Evolutionary conservation across 2,888 invertebrate genomes (phyloP), one percentile per base, ranked within the genome.

Genomic region (Ephialtes manifestator): DNA sequence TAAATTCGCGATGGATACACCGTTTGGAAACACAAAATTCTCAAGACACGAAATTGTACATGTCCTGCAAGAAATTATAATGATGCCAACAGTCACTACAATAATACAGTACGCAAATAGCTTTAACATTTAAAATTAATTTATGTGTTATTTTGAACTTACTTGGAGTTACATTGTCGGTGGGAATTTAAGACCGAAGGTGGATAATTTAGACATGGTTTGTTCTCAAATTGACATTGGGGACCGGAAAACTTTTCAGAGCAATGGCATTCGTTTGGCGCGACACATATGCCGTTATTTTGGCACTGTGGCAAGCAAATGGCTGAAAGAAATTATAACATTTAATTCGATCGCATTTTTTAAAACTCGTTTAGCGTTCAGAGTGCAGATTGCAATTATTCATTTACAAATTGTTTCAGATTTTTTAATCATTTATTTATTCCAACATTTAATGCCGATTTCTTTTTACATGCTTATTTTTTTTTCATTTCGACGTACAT

Each of bases 281-380:
- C 95, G 11, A 97, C 93, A 91, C 98, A 98, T 71, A 97, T 96
- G 0, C 98, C 98, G 76, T 96, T 97, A 94, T 98, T 98, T 91
- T 96, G 95, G 93, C 98, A 98, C 0, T 95, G 94, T 0, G 97
- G 97, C 24, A 95, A 93, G 92, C 98, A 98, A 87, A 96, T 95
- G 0, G 97, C 98, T 97, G 92, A n/a, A 94, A 94, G 10, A 43
- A 65, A 39, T 60, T 5, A 24, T 60, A 28, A 31, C 58, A 28
- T 60, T 15, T 46, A 2, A 46, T 39, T 39, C 2, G 10, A 39
- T 10, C 0, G 39, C 10, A 39, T 39, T 39, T 39, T 39, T 39
- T 10, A 10, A 39, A 39, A 8, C 1, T 7, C 10, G 8, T 10
- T 39, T 1, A 39, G 39, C 10, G 8, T 39, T 10, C 7, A 39